phyloP scores from a whole-genome alignment of 2,113 vertebrate species.

The Glaucomys volans region DNA sequence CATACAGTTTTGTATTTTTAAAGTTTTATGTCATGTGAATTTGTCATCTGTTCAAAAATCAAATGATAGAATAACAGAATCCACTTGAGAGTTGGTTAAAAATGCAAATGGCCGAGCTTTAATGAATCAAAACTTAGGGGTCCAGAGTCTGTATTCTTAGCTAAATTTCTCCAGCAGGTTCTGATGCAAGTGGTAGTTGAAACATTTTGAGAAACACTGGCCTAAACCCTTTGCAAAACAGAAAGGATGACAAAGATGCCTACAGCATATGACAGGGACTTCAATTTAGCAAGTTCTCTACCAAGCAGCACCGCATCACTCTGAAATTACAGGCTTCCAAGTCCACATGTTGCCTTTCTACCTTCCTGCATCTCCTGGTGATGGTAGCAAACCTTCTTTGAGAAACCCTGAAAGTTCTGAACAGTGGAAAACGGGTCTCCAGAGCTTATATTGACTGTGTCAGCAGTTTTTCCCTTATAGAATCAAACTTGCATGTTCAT shows the following conservation, averaged over 20 bases:
- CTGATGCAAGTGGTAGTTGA: conserved; percentile 31
- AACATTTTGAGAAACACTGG: conserved; percentile 20
- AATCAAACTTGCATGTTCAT: background rate
- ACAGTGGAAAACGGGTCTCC: background rate
- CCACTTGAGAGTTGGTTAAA: background rate
- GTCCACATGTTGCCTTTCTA: background rate
- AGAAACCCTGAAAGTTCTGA: background rate
- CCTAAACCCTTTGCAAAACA: conserved; percentile 26
- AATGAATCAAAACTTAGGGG: background rate
- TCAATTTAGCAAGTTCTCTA: background rate
- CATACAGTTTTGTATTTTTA: background rate
- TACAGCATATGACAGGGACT: background rate
- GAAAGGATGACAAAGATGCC: background rate
- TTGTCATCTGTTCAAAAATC: conserved; percentile 36
- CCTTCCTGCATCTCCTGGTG: background rate
- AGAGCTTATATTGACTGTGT: background rate
- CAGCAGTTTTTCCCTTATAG: conserved; percentile 24
- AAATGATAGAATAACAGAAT: background rate
- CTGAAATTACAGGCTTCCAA: background rate
- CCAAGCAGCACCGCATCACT: background rate
- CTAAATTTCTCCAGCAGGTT: background rate
- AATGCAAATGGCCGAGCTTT: conserved; percentile 8
- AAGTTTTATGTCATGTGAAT: conserved; percentile 5
- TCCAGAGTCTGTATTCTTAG: conserved; percentile 28
- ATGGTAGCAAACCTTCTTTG: conserved; percentile 7